These are phyloP conservation scores for Mythimna loreyi DNA, from an alignment of 2,888 invertebrate species.

Conservation along the genomic window DNA sequence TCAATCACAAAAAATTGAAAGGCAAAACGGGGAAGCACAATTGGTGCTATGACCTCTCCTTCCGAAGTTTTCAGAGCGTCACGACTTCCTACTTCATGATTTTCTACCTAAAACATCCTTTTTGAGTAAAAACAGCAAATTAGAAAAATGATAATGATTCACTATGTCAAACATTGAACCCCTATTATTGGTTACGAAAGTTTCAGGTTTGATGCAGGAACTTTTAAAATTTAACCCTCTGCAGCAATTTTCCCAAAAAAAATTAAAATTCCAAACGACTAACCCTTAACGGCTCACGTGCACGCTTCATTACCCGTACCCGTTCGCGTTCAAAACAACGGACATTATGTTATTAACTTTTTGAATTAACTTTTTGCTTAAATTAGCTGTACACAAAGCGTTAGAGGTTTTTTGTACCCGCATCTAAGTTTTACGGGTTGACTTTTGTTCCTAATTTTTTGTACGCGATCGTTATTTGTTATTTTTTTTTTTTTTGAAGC, in stretches of 20 bases:
- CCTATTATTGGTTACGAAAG: too few relatives aligned
- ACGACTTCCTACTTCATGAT: too few relatives aligned
- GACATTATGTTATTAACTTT: slow-evolving; percentile 66
- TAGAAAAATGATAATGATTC: too few relatives aligned
- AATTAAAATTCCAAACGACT: slow-evolving; percentile 4
- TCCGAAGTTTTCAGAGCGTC: too few relatives aligned
- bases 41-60: too few relatives aligned
- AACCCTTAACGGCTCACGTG: slow-evolving; percentile 57
- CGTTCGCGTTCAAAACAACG: slow-evolving; percentile 58
- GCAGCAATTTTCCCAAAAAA: background rate
- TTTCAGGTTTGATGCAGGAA: too few relatives aligned
- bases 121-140: too few relatives aligned
- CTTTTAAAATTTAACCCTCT: too few relatives aligned
- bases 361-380: slow-evolving; percentile 64
- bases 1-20: too few relatives aligned
- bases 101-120: too few relatives aligned
- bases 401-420: slow-evolving; percentile 44
- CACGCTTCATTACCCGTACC: slow-evolving; percentile 63
- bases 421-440: slow-evolving; percentile 47
- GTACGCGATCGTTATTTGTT: slow-evolving; percentile 2
- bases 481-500: slow-evolving; percentile 5
- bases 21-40: too few relatives aligned
- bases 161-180: too few relatives aligned
- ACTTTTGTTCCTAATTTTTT: slow-evolving; percentile 29
- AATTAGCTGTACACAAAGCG: slow-evolving; percentile 51